A percentile compares a stretch with the other conserved stretches of the same genome.
Evolutionary conservation across 92 coral and sea anemone genomes (phyloP).

Genomic region (Actinostola sp.): DNA sequence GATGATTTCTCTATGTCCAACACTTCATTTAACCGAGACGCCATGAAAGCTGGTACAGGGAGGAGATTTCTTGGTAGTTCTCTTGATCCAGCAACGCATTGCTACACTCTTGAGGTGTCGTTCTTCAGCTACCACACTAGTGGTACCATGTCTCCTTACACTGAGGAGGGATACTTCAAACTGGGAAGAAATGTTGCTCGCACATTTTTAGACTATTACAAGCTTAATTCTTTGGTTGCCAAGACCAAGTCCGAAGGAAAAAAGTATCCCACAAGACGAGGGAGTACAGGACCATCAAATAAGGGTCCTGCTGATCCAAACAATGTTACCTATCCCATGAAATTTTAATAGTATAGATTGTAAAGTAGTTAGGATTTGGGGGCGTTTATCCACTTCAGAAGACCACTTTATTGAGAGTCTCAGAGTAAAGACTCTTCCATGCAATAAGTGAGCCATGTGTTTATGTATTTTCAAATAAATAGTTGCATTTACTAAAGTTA

Average conservation of each 20-base stretch:
- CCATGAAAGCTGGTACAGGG: constrained; percentile 97
- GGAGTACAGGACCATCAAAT: constrained; percentile 33
- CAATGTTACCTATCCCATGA: constrained; percentile 33
- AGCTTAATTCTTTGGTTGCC: constrained; percentile 71
- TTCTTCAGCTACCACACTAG: constrained; percentile 88
- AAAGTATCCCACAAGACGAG: constrained; percentile 47
- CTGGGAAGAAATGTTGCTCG: constrained; percentile 96
- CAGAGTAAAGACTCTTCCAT: background rate
- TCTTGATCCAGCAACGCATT: constrained; percentile 92
- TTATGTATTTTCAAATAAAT: too few relatives aligned
- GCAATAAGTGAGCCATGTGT: too few relatives aligned
- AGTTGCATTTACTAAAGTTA: too few relatives aligned
- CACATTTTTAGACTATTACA: constrained; percentile 93
- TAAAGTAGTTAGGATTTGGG: background rate
- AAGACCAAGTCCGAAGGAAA: constrained; percentile 43
- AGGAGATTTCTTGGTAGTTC: constrained; percentile 93
- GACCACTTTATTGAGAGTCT: background rate
- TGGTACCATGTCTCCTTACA: constrained; percentile 85
- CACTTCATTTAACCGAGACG: constrained; percentile 94
- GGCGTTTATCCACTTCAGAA: too few relatives aligned
- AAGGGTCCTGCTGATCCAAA: constrained; percentile 14
- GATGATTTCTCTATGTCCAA: constrained; percentile 97
- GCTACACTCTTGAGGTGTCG: constrained; percentile 96
- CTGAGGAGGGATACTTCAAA: constrained; percentile 91
- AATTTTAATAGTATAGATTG: constrained; percentile 1